Evolutionary conservation across 2,797 vertebrate genomes (phyloP).

Genomic region (Sebastes wilsoni): DNA sequence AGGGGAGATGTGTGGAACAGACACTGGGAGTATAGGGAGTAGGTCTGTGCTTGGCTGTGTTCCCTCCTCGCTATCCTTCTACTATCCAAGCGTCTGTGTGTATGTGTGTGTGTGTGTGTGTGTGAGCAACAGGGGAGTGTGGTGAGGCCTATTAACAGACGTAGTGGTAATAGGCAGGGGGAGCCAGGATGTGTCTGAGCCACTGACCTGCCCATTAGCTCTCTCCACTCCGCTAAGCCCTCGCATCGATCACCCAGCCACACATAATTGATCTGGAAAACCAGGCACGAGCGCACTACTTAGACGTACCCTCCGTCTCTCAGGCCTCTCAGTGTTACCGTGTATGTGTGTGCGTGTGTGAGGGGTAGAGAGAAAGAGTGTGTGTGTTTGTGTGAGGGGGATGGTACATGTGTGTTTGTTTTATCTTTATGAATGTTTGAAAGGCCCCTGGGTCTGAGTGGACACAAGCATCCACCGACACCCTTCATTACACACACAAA

Average conservation of each 20-base stretch:
- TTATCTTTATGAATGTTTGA: slow-evolving; percentile 43
- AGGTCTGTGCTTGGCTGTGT: slow-evolving; percentile 46
- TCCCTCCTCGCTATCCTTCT: slow-evolving; percentile 40
- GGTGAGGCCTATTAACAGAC: slow-evolving; percentile 82
- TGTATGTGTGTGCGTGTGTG: slow-evolving; percentile 16
- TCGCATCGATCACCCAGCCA: slow-evolving; percentile 86
- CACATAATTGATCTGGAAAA: slow-evolving; percentile 89
- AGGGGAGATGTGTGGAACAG: background rate
- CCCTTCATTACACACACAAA: slow-evolving; percentile 55
- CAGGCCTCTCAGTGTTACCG: slow-evolving; percentile 40
- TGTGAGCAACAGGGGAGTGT: slow-evolving; percentile 69
- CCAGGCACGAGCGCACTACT: slow-evolving; percentile 84
- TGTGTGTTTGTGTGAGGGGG: slow-evolving; percentile 5
- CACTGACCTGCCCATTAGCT: slow-evolving; percentile 79
- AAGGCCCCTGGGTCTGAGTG: slow-evolving; percentile 34
- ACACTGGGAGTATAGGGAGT: slow-evolving; percentile 27
- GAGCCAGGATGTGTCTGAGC: slow-evolving; percentile 74
- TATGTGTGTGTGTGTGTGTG: slow-evolving; percentile 14
- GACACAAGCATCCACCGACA: slow-evolving; percentile 26
- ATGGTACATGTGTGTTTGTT: slow-evolving; percentile 20
- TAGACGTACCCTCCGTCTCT: slow-evolving; percentile 71
- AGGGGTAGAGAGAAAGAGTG: background rate
- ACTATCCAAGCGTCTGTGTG: slow-evolving; percentile 27
- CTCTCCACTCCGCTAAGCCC: slow-evolving; percentile 79
- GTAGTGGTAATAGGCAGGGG: slow-evolving; percentile 82